Evolutionary conservation across 2,797 vertebrate genomes (phyloP), one percentile per base, ranked within the genome.

Genomic region (Simalia tracyae): DNA sequence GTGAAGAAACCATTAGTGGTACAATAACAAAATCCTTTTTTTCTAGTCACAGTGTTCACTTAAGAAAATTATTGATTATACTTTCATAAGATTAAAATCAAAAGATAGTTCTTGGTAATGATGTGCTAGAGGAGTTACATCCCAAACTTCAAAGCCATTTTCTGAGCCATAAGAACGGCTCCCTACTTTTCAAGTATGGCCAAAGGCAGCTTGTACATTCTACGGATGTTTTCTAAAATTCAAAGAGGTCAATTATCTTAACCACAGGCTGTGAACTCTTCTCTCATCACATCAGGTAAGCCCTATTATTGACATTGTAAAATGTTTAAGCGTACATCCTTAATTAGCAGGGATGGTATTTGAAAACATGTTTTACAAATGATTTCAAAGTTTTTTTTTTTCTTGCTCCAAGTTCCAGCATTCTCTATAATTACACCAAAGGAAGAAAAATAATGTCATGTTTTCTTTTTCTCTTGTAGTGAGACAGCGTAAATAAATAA

Each of bases 21-120:
- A 96, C 96, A 97, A 96, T 97, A 97, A 97, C 56, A 66, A 96
- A 96, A 96, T 95, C 94, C 5, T 91, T 97, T 97, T 96, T 96
- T 97, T 96, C 96, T 97, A 96, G 97, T 96, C 95, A 96, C 42
- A 66, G 96, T 97, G 97, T 97, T 97, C 96, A 96, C 95, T 96
- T 97, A 95, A 95, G 95, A 97, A 97, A 97, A 96, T 97, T 97
- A 98, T 97, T 97, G 96, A 97, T 97, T 97, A 97, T 96, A 95
- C 96, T 97, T 97, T 97, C 97, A 97, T 98, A 97, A 98, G 98
- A 97, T 98, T 97, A 98, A 98, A 98, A 98, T 98, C 97, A 97
- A 95, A 96, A 97, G 97, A 97, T 97, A 96, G 97, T 97, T 98
- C 97, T 96, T 97, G 95, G 97, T 97, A 97, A 98, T 96, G 96